A percentile compares a stretch with the other conserved stretches of the same genome.
Evolutionary conservation across 2,888 invertebrate species (phyloP).

Genomic region (Cataglyphis altisquamis): DNA sequence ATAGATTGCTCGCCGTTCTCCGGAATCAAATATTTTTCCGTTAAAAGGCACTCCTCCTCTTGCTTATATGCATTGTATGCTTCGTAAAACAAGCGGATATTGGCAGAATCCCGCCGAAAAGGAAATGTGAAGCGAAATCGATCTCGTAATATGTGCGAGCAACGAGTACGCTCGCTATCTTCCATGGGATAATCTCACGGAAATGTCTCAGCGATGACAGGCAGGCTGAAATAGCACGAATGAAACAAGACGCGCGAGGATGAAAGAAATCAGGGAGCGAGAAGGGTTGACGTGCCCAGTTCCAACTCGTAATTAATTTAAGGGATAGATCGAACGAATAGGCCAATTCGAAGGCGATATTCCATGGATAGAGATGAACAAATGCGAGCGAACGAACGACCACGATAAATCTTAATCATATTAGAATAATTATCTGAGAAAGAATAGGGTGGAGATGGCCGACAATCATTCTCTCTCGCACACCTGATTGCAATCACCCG

Average conservation of each 20-base stretch:
- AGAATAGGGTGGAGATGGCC: slow-evolving; percentile 6
- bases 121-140: slow-evolving; percentile 39
- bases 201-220: slow-evolving; percentile 20
- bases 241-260: slow-evolving; percentile 3
- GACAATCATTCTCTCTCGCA: slow-evolving; percentile 35
- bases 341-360: slow-evolving; percentile 62
- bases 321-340: slow-evolving; percentile 38
- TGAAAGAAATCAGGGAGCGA: slow-evolving; percentile 8
- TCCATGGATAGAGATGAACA: slow-evolving; percentile 56
- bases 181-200: slow-evolving; percentile 12
- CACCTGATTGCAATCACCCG: slow-evolving; percentile 29
- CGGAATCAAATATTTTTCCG: slow-evolving; percentile 19
- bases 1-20: neutral
- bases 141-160: slow-evolving; percentile 24
- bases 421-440: slow-evolving; percentile 60
- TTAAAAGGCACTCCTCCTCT: neutral
- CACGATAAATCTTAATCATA: slow-evolving; percentile 68
- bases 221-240: slow-evolving; percentile 31
- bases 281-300: neutral
- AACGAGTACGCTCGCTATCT: slow-evolving; percentile 9
- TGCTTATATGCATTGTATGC: slow-evolving; percentile 32
- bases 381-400: slow-evolving; percentile 47
- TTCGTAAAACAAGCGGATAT: slow-evolving; percentile 34
- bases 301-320: slow-evolving; percentile 59
- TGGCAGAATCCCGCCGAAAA: slow-evolving; percentile 27